Evolutionary conservation across 2,888 invertebrate species (phyloP), one percentile per base, ranked within the genome.

Genomic region (Eubasilissa splendida): DNA sequence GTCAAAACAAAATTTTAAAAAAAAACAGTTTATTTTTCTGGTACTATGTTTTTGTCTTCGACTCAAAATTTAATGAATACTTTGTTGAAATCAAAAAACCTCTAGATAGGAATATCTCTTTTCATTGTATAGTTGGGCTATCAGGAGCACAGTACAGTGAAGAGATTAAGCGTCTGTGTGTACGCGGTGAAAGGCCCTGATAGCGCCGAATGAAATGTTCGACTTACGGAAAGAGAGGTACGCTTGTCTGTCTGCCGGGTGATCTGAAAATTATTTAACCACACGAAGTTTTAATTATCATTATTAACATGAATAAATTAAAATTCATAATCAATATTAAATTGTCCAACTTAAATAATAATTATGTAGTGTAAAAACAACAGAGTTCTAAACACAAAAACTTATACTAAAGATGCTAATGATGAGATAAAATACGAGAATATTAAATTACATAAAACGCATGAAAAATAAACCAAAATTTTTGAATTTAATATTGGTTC

Each of bases 231-330:
- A 68, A 68, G 68, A 68, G 50, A 68, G 50, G 42, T 50, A 50
- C 42, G 50, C 52, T 8, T 58, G n/a, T n/a, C 68, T 58, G n/a
- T n/a, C 68, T 68, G 50, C 68, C n/a, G 31, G 68, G 68, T 68
- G 68, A 68, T 14, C 50, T 10, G 14, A 68, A 68, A 68, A 52
- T 66, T 33, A 31, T 5, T 22, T 5, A 60, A 22, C 22, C 31
- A 3, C 11, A 60, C 22, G 22, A 22, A 22, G 22, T 22, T 22
- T 22, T 1, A 22, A 22, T 22, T 22, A 22, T 22, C 1, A 22
- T 22, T 22, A 22, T 22, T 22, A 22, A 22, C 22, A 22, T 22
- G 22, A 22, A 22, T 22, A 22, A 22, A 22, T 22, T 22, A 1
- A 60, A 12, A 60, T n/a, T 22, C 8, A 2, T 9, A 22, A 60